Evolutionary conservation across 2,797 vertebrate genomes (phyloP).

Genomic region (Adelosebastes latens): DNA sequence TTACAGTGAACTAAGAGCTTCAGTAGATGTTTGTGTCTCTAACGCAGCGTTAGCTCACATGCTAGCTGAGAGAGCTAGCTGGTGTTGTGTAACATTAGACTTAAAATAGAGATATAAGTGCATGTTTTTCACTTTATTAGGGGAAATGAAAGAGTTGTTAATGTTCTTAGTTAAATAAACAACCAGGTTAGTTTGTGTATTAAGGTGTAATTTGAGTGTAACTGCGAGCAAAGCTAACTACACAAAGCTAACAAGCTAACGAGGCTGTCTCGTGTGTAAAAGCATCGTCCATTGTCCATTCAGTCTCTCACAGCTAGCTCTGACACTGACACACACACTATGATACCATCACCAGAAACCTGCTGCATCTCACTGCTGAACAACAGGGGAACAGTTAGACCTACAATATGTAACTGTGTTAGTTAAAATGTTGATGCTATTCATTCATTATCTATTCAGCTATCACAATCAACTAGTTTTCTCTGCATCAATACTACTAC

Average conservation of each 20-base stretch:
- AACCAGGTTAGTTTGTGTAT: rapidly evolving
- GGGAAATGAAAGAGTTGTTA: rapidly evolving
- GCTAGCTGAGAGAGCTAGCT: slow-evolving; percentile 34
- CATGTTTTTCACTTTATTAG: rapidly evolving
- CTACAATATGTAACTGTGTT: not conserved
- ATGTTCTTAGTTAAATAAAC: not conserved
- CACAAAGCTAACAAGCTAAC: slow-evolving; percentile 29
- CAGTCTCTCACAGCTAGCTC: not conserved
- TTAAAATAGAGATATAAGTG: too few species aligned
- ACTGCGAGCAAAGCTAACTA: not conserved
- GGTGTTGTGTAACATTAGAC: slow-evolving; percentile 7
- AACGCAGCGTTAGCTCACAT: slow-evolving; percentile 33
- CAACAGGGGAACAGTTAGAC: not conserved
- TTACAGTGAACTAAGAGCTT: not conserved
- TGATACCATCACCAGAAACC: not conserved
- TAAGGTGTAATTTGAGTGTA: not conserved
- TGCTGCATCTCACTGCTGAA: not conserved
- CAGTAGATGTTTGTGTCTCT: slow-evolving; percentile 10
- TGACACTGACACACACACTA: not conserved
- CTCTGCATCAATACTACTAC: not conserved
- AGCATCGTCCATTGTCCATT: slow-evolving; percentile 67
- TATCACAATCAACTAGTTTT: not conserved
- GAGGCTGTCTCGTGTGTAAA: slow-evolving; percentile 17
- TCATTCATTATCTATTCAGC: not conserved
- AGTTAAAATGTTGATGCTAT: not conserved